Evolutionary conservation across 2,888 invertebrate species (phyloP).

Genomic region (Peribatodes rhomboidaria): DNA sequence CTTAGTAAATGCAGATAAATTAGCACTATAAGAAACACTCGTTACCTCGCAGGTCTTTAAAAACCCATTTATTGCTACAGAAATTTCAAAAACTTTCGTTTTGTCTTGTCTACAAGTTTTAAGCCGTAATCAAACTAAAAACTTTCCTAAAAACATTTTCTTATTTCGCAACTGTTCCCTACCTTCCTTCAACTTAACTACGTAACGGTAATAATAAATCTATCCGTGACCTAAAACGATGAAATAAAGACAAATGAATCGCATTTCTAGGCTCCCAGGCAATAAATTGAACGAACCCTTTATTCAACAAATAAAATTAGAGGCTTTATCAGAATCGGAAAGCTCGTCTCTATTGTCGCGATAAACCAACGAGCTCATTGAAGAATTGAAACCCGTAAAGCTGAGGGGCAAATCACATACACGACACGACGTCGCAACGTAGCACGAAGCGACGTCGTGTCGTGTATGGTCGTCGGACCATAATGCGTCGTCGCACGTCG

Average conservation of each 20-base stretch:
- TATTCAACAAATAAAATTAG: slow-evolving; percentile 23
- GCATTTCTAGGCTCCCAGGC: slow-evolving; percentile 5
- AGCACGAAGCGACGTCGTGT: too few relatives aligned
- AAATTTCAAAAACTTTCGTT: background rate
- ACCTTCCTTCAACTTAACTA: background rate
- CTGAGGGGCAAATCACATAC: too few relatives aligned
- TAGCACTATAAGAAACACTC: too few relatives aligned
- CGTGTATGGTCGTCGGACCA: too few relatives aligned
- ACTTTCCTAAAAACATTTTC: background rate
- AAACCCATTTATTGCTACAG: background rate
- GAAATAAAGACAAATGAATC: slow-evolving; percentile 10
- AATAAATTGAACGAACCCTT: slow-evolving; percentile 15
- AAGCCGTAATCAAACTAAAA: background rate
- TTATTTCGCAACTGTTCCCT: background rate
- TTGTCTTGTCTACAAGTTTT: background rate
- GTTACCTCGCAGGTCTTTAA: background rate
- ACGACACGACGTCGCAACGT: too few relatives aligned
- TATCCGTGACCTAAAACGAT: slow-evolving; percentile 1
- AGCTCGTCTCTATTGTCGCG: slow-evolving; percentile 17
- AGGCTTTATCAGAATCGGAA: slow-evolving; percentile 15
- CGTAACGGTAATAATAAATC: background rate
- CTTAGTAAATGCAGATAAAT: too few relatives aligned
- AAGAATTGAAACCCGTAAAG: slow-evolving; percentile 18
- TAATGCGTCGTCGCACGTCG: too few relatives aligned
- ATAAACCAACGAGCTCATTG: slow-evolving; percentile 10